A percentile compares a stretch with the other conserved stretches of the same genome.
These are phyloP conservation scores for Tachysurus vachellii DNA, from an alignment of 2,113 vertebrate species.

Conservation along the genomic window DNA sequence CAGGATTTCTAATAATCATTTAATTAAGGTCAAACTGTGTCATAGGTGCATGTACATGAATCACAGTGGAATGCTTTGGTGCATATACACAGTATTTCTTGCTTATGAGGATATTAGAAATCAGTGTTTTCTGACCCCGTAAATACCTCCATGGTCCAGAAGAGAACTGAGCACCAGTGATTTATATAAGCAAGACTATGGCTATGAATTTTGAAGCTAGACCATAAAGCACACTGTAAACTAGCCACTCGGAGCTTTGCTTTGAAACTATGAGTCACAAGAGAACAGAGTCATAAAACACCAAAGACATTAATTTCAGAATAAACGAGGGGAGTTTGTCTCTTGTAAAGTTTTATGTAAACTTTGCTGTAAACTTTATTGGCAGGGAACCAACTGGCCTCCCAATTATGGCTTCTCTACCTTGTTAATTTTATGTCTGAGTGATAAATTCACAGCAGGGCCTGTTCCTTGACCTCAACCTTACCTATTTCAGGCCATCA, in stretches of 20 bases:
- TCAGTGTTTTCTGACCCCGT: conserved; percentile 30
- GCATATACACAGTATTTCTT: not conserved
- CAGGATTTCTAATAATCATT: conserved; percentile 25
- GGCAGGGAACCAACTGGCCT: conserved; percentile 77
- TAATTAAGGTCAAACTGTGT: conserved; percentile 19
- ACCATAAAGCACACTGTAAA: conserved; percentile 51
- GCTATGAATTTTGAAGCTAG: conserved; percentile 47
- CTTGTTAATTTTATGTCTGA: conserved; percentile 87
- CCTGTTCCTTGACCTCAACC: conserved; percentile 46
- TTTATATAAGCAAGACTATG: conserved; percentile 39
- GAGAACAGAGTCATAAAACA: conserved; percentile 46
- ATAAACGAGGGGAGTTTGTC: conserved; percentile 60
- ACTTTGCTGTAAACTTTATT: conserved; percentile 82
- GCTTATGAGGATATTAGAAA: not conserved
- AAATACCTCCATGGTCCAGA: conserved; percentile 3
- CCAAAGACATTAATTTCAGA: conserved; percentile 57
- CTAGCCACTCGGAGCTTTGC: conserved; percentile 31
- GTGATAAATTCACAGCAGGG: conserved; percentile 82
- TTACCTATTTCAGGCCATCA: conserved; percentile 37
- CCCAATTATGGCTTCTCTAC: conserved; percentile 71
- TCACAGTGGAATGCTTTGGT: not conserved
- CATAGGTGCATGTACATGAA: conserved; percentile 15
- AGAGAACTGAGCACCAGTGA: conserved; percentile 28
- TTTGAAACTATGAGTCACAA: conserved; percentile 47
- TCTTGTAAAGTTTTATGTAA: conserved; percentile 67